Percentiles rank a stretch among this genome's conserved stretches.
Evolutionary conservation across 2,888 invertebrate genomes (phyloP).

Genomic region (Germaria angustata): DNA sequence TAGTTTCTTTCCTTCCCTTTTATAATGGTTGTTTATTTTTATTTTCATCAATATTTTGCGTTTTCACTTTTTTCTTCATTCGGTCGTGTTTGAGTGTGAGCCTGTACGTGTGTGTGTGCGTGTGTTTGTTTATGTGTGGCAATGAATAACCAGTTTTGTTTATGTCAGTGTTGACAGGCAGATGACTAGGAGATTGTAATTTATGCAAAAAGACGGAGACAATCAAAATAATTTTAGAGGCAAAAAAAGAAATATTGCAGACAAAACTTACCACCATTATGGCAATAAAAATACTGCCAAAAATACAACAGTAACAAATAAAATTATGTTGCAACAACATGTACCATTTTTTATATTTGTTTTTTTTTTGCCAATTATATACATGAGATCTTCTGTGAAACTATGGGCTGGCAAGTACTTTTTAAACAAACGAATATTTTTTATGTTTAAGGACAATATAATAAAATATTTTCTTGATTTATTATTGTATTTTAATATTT

Average conservation of each 20-base stretch:
- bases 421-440: not conserved
- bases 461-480: too few species aligned
- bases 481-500: too few species aligned
- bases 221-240: conserved; percentile 13
- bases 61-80: conserved; percentile 46
- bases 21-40: not conserved
- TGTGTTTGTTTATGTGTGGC: conserved; percentile 43
- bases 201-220: conserved; percentile 55
- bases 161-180: conserved; percentile 63
- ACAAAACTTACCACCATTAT: conserved; percentile 48
- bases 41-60: conserved; percentile 14
- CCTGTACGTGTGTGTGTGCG: too few species aligned
- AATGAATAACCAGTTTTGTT: conserved; percentile 56
- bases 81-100: not conserved
- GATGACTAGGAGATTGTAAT: conserved; percentile 62
- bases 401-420: not conserved
- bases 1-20: conserved; percentile 30
- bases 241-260: not conserved
- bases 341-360: too few species aligned
- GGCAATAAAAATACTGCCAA: conserved; percentile 44
- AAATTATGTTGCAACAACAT: conserved; percentile 60
- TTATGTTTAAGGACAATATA: not conserved
- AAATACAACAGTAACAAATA: conserved; percentile 31
- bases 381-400: conserved; percentile 20
- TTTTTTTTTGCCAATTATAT: conserved; percentile 53